Evolutionary conservation across 2,113 vertebrate genomes (phyloP).

Genomic region (Telmatochromis bifrenatus): DNA sequence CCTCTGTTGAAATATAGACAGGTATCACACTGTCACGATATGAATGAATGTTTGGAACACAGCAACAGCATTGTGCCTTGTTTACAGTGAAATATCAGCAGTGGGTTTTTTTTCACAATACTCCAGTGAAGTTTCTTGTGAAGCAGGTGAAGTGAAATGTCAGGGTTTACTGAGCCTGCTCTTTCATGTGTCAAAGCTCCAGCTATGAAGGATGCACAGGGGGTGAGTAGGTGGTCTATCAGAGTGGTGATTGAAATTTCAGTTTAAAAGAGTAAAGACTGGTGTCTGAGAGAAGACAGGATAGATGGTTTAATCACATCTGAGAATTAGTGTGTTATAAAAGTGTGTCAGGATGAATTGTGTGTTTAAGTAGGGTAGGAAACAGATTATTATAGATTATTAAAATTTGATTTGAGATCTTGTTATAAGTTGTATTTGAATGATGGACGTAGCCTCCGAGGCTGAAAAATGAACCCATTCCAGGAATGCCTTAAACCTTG

Average conservation of each 20-base stretch:
- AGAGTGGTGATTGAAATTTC: slow-evolving; percentile 7
- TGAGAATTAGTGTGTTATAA: slow-evolving; percentile 4
- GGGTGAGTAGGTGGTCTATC: slow-evolving; percentile 28
- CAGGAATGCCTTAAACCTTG: background rate
- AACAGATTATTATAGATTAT: slow-evolving; percentile 12
- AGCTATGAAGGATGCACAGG: background rate
- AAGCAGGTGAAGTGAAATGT: slow-evolving; percentile 20
- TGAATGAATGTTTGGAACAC: background rate
- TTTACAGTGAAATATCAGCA: slow-evolving; percentile 10
- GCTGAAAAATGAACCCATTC: background rate
- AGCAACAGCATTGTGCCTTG: background rate
- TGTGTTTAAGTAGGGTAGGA: slow-evolving; percentile 37
- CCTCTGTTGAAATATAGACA: background rate
- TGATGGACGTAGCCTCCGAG: background rate
- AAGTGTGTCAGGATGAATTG: slow-evolving; percentile 32
- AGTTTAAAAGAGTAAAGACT: background rate
- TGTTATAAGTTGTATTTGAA: background rate
- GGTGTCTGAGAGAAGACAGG: background rate
- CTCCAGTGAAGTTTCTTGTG: slow-evolving; percentile 7
- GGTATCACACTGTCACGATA: background rate
- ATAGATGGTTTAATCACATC: slow-evolving; percentile 24
- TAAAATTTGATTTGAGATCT: background rate
- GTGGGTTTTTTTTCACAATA: slow-evolving; percentile 3
- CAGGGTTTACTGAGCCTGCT: slow-evolving; percentile 17
- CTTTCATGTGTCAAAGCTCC: slow-evolving; percentile 25